Conservation (phyloP, 2,797 vertebrate genomes). For the Chaetophractus vellerosus region DNA sequence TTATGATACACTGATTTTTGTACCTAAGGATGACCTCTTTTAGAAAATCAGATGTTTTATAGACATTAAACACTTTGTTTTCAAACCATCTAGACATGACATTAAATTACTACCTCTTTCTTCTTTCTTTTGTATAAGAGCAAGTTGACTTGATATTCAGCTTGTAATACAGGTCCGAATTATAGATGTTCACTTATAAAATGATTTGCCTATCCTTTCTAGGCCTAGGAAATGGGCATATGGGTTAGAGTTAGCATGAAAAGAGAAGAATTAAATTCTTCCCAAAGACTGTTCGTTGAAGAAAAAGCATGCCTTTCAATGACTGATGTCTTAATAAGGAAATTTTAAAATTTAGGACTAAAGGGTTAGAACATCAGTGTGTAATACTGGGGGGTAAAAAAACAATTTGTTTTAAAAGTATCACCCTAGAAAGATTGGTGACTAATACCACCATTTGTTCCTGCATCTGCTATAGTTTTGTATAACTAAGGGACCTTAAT, state of each 20-base stretch:
- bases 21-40: not conserved
- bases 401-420: not conserved
- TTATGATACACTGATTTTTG: conserved; percentile 43
- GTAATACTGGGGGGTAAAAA: not conserved
- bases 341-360: conserved; percentile 41
- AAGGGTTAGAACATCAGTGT: not conserved
- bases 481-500: conserved; percentile 7
- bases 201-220: not conserved
- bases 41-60: conserved; percentile 40
- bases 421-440: conserved; percentile 39
- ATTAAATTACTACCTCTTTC: conserved; percentile 31
- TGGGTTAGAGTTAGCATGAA: conserved; percentile 20
- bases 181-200: conserved; percentile 26
- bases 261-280: conserved; percentile 11
- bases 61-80: conserved; percentile 50
- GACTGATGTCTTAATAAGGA: not conserved
- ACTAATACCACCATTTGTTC: not conserved
- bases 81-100: not conserved
- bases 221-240: not conserved
- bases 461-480: conserved; percentile 5
- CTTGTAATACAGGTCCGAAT: conserved; percentile 31
- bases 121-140: conserved; percentile 57
- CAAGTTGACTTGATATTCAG: not conserved
- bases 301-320: conserved; percentile 46
- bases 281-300: not conserved